Conservation (phyloP, 1,140 invertebrate species). For the Druon quercuslanigerum region DNA sequence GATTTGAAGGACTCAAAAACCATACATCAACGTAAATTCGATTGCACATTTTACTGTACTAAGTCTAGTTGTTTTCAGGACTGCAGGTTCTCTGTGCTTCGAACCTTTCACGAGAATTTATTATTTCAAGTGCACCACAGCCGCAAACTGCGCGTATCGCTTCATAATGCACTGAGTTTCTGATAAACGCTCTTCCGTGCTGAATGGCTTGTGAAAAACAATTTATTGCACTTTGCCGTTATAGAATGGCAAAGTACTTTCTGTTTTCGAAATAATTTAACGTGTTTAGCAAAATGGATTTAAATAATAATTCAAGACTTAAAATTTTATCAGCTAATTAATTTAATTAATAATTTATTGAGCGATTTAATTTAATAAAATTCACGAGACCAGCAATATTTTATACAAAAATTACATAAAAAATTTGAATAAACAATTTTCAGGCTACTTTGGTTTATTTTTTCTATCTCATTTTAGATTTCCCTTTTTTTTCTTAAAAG, state of each 20-base stretch:
- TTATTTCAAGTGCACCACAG: constrained; percentile 54
- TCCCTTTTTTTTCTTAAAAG: too few relatives aligned
- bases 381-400: too few relatives aligned
- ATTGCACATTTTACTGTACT: constrained; percentile 59
- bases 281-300: neutral
- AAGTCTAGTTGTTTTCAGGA: constrained; percentile 49
- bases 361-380: too few relatives aligned
- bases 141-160: constrained; percentile 40
- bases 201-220: constrained; percentile 13
- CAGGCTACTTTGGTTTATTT: too few relatives aligned
- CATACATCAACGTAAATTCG: constrained; percentile 59
- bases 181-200: constrained; percentile 37
- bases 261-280: neutral
- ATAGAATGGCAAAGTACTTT: neutral
- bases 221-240: neutral
- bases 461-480: too few relatives aligned
- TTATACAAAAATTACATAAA: too few relatives aligned
- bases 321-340: neutral
- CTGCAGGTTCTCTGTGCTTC: constrained; percentile 52
- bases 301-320: neutral
- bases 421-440: too few relatives aligned
- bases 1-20: constrained; percentile 32
- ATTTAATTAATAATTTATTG: too few relatives aligned
- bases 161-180: constrained; percentile 50
- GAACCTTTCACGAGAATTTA: constrained; percentile 55